phyloP scores from a whole-genome alignment of 2,797 vertebrate species.

The Acipenser ruthenus region DNA sequence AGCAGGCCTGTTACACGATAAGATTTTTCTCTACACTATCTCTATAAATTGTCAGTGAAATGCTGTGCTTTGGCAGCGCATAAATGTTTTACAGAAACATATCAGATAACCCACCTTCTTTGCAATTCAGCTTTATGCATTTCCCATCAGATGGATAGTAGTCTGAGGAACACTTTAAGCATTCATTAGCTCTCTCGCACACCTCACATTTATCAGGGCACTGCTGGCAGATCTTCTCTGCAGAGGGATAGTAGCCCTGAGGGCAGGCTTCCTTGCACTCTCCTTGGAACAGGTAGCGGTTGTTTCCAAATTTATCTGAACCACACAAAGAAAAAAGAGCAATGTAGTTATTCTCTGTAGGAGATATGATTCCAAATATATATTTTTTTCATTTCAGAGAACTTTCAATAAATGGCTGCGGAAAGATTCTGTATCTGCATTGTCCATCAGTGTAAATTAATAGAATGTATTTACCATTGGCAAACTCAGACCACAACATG shows the following conservation, averaged over 20 bases:
- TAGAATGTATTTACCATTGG: too few species aligned
- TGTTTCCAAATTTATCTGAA: constrained; percentile 59
- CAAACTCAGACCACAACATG: too few species aligned
- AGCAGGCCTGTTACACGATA: constrained; percentile 37
- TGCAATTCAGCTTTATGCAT: constrained; percentile 65
- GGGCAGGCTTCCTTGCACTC: constrained; percentile 75
- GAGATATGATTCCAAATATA: too few species aligned
- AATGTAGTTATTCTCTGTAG: background rate
- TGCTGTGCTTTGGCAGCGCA: background rate
- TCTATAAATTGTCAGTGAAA: background rate
- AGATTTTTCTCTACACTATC: constrained; percentile 33
- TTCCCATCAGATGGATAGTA: constrained; percentile 48
- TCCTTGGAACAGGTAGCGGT: constrained; percentile 58
- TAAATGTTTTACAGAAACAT: background rate
- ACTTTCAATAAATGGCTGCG: too few species aligned
- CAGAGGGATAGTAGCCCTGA: constrained; percentile 52
- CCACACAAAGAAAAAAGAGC: constrained; percentile 17
- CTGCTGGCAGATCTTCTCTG: constrained; percentile 46
- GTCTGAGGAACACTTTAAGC: constrained; percentile 57
- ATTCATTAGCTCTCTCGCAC: constrained; percentile 53
- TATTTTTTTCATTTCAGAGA: too few species aligned
- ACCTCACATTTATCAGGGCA: constrained; percentile 64
- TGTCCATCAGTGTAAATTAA: too few species aligned
- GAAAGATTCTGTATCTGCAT: too few species aligned
- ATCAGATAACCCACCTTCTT: constrained; percentile 54